phyloP scores from a whole-genome alignment of 2,113 vertebrate genomes.

The Hystrix cristata region DNA sequence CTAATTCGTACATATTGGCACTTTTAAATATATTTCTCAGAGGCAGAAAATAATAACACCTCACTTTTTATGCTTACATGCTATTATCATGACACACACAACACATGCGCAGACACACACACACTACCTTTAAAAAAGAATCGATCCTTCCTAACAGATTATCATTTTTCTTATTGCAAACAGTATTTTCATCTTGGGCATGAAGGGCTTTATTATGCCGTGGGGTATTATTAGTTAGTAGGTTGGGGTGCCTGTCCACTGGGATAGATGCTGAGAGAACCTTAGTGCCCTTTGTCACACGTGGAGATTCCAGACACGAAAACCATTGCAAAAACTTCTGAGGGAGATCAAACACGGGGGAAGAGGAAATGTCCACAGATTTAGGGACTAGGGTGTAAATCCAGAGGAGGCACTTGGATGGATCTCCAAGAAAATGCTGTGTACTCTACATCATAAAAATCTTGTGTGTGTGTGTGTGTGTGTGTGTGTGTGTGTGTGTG shows the following conservation, averaged over 20 bases:
- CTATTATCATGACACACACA: not conserved
- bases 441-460: not conserved
- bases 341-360: not conserved
- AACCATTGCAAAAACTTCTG: not conserved
- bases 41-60: not conserved
- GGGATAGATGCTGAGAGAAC: constrained; percentile 1
- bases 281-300: not conserved
- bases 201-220: not conserved
- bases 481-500: not conserved
- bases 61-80: not conserved
- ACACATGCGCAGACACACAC: not conserved
- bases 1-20: not conserved
- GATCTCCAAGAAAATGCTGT: not conserved
- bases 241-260: not conserved
- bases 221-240: not conserved
- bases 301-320: not conserved
- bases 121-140: not conserved
- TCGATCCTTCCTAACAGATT: not conserved
- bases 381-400: not conserved
- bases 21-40: not conserved
- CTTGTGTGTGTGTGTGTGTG: not conserved
- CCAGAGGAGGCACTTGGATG: not conserved
- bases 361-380: not conserved
- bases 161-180: not conserved
- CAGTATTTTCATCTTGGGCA: not conserved